Evolutionary conservation across 2,888 invertebrate genomes (phyloP).

Genomic region (Microdon myrmicae): DNA sequence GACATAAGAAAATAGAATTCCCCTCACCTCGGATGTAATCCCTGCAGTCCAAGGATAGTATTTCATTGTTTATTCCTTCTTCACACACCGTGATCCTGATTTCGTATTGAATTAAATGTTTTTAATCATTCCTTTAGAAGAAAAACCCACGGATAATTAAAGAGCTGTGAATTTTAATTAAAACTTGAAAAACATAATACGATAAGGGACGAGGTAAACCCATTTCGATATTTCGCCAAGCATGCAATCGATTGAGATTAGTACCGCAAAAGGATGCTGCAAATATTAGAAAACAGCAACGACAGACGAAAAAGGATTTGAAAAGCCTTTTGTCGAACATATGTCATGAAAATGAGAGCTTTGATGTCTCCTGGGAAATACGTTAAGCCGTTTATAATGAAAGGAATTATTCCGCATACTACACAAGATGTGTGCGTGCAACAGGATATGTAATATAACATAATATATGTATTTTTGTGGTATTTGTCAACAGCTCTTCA

Average conservation of each 20-base stretch:
- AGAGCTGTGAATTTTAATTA: constrained; percentile 32
- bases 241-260: constrained; percentile 46
- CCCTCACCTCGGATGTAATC: too few species aligned
- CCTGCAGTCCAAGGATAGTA: too few species aligned
- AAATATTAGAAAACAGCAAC: constrained; percentile 15
- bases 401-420: constrained; percentile 41
- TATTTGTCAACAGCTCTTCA: constrained; percentile 32
- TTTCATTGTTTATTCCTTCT: too few species aligned
- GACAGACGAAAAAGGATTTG: constrained; percentile 31
- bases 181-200: constrained; percentile 13
- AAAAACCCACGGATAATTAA: background rate
- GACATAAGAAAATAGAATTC: constrained; percentile 4
- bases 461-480: constrained; percentile 21
- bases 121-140: too few species aligned
- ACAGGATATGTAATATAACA: constrained; percentile 18
- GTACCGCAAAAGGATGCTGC: constrained; percentile 35
- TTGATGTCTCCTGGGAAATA: constrained; percentile 64
- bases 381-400: constrained; percentile 67
- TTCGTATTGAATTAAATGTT: too few species aligned
- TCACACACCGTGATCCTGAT: too few species aligned
- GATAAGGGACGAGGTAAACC: constrained; percentile 1
- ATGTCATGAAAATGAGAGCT: constrained; percentile 60
- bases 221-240: constrained; percentile 16
- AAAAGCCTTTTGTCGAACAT: constrained; percentile 36
- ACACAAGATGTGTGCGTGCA: too few species aligned